A percentile compares a stretch with the other conserved stretches of the same genome.
phyloP scores from a whole-genome alignment of 2,797 vertebrate species.

The Kryptopterus vitreolus region DNA sequence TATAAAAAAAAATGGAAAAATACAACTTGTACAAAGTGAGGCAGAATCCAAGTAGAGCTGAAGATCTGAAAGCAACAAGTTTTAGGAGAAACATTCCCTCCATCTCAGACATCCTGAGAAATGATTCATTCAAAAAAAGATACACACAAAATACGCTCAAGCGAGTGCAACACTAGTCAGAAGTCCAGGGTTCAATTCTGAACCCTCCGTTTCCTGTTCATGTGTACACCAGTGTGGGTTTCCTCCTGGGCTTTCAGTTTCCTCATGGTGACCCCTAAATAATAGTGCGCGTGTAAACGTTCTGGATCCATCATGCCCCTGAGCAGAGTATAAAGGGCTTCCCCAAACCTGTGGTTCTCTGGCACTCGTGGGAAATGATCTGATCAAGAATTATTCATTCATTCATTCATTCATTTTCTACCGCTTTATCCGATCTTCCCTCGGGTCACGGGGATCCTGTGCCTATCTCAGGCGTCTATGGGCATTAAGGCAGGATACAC shows the following conservation, averaged over 20 bases:
- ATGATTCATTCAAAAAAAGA: no score
- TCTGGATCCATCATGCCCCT: background rate
- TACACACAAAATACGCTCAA: no score
- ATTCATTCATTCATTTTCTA: no score
- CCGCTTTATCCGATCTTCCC: no score
- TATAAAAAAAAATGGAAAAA: background rate
- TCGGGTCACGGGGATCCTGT: no score
- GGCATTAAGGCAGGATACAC: no score
- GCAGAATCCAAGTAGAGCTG: background rate
- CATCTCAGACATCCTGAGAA: background rate
- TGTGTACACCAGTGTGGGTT: background rate
- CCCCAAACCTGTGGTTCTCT: background rate
- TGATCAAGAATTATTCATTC: background rate
- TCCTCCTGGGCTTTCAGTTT: background rate
- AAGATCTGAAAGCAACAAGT: background rate
- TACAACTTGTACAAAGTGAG: background rate
- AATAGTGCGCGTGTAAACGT: background rate
- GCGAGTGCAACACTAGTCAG: background rate
- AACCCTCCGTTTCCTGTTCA: background rate
- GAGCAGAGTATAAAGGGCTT: background rate
- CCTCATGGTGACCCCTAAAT: background rate
- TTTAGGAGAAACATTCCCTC: background rate
- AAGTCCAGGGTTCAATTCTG: background rate
- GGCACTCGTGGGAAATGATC: background rate
- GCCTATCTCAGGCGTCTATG: no score